Evolutionary conservation across 2,888 invertebrate genomes (phyloP), one percentile per base, ranked within the genome.

Genomic region (Trissoscelio sp.): DNA sequence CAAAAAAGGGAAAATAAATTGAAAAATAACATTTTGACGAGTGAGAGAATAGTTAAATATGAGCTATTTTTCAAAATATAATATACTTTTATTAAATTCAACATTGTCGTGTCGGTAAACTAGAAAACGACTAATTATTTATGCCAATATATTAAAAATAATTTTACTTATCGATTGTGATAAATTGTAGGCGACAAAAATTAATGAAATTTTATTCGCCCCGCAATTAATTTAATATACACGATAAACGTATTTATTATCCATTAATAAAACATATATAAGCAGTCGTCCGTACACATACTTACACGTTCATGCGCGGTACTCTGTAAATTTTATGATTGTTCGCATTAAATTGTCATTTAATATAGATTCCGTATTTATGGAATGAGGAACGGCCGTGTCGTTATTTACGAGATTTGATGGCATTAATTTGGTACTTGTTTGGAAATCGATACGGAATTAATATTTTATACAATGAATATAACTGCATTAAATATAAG

Each of bases 371-470:
- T 55, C 0, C 24, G 16, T 55, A 20, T 67, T 53, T 55, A 55
- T 20, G 28, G 11, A 42, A 46, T 9, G n/a, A 3, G 31, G 28
- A 16, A 28, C 16, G 11, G 9, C 20, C 9, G 22, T 37, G 51
- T 28, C 28, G 11, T 53, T 62, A 73, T 73, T 62, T 62, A 62
- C 28, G 39, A 60, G 39, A 51, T 39, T 14, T 55, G 44, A 67
- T 44, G 66, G 46, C 12, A 73, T 73, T 73, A 62, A 51, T 62
- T 73, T 16, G 60, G 53, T 14, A 58, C 31, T 67, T 67, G 48
- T 48, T 53, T 31, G 20, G n/a, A 51, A 72, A 60, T 60, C 60
- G 34, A 72, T 60, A 20, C 22, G 3, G 24, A 51, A 60, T 69
- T 46, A 72, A 72, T 72, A 53, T 72, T 60, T 72, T 11, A 62